A percentile compares a stretch with the other conserved stretches of the same genome.
Evolutionary conservation across 2,888 invertebrate genomes (phyloP).

Genomic region (Sesia bembeciformis): DNA sequence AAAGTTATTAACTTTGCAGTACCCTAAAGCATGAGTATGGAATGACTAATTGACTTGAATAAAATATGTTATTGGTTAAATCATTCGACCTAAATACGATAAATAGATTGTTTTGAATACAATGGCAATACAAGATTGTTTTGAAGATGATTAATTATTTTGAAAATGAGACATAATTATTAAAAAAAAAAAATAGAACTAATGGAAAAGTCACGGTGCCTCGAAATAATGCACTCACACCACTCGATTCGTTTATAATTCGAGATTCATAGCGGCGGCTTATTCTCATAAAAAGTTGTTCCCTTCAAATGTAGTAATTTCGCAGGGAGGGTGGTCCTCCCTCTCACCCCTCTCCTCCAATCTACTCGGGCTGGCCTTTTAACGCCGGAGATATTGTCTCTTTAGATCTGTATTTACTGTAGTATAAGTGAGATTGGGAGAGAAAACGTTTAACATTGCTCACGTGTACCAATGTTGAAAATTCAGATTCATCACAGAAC

Average conservation of each 20-base stretch:
- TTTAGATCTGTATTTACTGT: conserved; percentile 67
- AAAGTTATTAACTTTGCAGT: conserved; percentile 39
- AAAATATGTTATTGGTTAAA: conserved; percentile 2
- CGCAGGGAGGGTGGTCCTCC: conserved; percentile 45
- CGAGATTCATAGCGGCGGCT: conserved; percentile 69
- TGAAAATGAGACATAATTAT: background rate
- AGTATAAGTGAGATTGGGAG: conserved; percentile 42
- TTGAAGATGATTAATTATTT: too few species aligned
- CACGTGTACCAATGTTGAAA: conserved; percentile 3
- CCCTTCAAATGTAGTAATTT: conserved; percentile 74
- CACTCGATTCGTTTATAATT: conserved; percentile 59
- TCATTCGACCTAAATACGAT: conserved; percentile 18
- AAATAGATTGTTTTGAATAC: too few species aligned
- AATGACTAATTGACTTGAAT: conserved; percentile 26
- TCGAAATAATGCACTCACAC: background rate
- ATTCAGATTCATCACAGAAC: background rate
- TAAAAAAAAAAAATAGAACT: too few species aligned
- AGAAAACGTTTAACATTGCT: conserved; percentile 17
- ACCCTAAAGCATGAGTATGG: conserved; percentile 15
- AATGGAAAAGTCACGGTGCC: background rate
- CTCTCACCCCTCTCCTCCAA: conserved; percentile 30
- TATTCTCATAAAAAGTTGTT: conserved; percentile 74
- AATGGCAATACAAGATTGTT: too few species aligned
- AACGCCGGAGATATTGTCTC: conserved; percentile 72
- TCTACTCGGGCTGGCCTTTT: conserved; percentile 66